These are phyloP conservation scores for Pheosia tremula DNA, from an alignment of 2,888 invertebrate genomes.

Conservation along the genomic window DNA sequence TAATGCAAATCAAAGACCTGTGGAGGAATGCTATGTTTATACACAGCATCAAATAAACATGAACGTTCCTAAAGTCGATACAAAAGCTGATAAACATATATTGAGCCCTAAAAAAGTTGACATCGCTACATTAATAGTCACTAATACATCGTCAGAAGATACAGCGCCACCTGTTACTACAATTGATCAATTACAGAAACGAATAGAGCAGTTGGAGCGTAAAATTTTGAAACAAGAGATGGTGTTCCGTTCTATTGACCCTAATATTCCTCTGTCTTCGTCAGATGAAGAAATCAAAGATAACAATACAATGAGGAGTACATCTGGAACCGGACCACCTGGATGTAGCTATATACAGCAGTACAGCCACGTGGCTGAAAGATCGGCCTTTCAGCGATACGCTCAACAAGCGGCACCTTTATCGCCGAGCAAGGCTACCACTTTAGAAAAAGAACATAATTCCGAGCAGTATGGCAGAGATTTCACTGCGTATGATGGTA, in stretches of 20 bases:
- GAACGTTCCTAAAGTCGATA: constrained; percentile 58
- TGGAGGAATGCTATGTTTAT: constrained; percentile 67
- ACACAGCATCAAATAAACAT: constrained; percentile 60
- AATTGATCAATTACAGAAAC: constrained; percentile 45
- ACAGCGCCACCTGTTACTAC: constrained; percentile 39
- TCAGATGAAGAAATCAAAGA: constrained; percentile 65
- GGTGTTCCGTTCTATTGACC: constrained; percentile 67
- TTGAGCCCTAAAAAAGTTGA: constrained; percentile 55
- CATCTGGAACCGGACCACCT: constrained; percentile 52
- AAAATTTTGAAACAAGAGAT: constrained; percentile 71
- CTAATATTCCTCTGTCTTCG: constrained; percentile 61
- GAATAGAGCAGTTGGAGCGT: constrained; percentile 49
- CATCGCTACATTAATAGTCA: constrained; percentile 59
- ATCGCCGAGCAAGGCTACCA: constrained; percentile 69
- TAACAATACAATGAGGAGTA: constrained; percentile 47
- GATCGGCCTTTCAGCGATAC: constrained; percentile 75
- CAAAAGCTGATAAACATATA: constrained; percentile 48
- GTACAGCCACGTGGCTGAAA: constrained; percentile 76
- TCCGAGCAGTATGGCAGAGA: constrained; percentile 78
- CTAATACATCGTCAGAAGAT: constrained; percentile 58
- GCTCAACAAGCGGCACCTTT: constrained; percentile 63
- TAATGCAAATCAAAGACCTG: constrained; percentile 48
- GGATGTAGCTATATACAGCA: constrained; percentile 77
- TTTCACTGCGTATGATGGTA: constrained; percentile 76
- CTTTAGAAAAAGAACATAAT: constrained; percentile 73